Base-by-base conservation (phyloP, 2,888 invertebrate species). In the Parnassius orleans region DNA sequence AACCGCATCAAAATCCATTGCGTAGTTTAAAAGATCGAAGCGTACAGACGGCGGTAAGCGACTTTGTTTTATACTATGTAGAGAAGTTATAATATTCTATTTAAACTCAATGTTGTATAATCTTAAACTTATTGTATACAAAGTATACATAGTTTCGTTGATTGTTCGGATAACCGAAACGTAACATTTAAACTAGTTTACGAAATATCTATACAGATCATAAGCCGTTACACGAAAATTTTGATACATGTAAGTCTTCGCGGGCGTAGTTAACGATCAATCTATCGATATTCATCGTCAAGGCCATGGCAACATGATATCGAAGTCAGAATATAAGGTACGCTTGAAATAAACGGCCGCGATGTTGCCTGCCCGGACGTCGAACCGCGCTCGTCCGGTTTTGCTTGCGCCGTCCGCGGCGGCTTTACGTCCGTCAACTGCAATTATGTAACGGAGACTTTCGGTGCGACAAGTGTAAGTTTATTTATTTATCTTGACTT, bases 301-400 rank as follows among this genome's bases (percentile, higher is more conserved):
- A 81, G 81, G 78, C 73, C 78, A 73, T 66, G 67, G 76, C 72
- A 65, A 70, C 69, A 68, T 66, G 71, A 61, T 71, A 67, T 71
- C 75, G 73, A 72, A 70, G 54, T 62, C 66, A 65, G 63, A 60
- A 65, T 63, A 67, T 84, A 85, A 85, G 84, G 82, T 56, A 46
- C 33, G 63, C 62, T 44, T 65, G 61, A 58, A 65, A 61, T 66
- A 85, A 85, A 85, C 84, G 83, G 72, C 72, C 76, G 46, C 53
- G 47, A 24, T 44, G 43, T 48, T 48, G 50, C 19, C 47, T 44
- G 65, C 73, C 66, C 83, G 84, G 83, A 73, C 83, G 74, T 80
- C 86, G 87, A 85, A 86, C 86, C 78, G 75, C 78, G 80, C 80
- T 72, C 72, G 81, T 73, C 73, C 79, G 77, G 84, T 83, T 79